Evolutionary conservation across 2,113 vertebrate genomes (phyloP).

Genomic region (Heptranchias perlo): DNA sequence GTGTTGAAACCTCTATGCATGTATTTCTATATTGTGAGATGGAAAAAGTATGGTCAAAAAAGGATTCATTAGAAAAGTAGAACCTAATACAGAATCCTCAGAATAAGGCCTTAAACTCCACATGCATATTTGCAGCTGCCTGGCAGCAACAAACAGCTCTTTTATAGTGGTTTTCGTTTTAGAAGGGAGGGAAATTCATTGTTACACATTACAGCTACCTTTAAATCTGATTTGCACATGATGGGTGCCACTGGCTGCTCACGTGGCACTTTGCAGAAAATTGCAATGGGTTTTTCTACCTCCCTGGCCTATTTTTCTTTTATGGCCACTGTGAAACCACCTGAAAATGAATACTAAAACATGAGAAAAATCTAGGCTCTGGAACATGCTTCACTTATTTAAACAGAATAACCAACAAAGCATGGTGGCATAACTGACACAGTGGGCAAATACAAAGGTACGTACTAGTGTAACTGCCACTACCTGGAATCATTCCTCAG

Average conservation of each 20-base stretch:
- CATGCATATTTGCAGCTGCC: neutral
- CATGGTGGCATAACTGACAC: neutral
- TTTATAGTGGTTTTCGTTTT: neutral
- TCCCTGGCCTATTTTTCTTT: neutral
- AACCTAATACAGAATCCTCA: neutral
- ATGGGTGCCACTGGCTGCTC: neutral
- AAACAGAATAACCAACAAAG: neutral
- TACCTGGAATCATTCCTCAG: neutral
- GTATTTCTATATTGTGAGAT: neutral
- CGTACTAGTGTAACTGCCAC: neutral
- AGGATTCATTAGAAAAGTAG: neutral
- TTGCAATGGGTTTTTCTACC: neutral
- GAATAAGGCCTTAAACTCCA: neutral
- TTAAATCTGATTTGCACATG: neutral
- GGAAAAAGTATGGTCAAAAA: neutral
- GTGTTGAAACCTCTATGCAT: neutral
- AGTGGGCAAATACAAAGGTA: neutral
- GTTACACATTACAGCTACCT: no score
- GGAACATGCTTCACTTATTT: neutral
- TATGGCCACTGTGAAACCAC: neutral
- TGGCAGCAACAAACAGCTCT: neutral
- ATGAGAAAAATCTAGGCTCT: neutral
- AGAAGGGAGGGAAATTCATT: no score
- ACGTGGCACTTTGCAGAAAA: neutral
- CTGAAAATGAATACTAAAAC: neutral